Evolutionary conservation across 2,113 vertebrate species (phyloP).

Genomic region (Ammospiza caudacuta): DNA sequence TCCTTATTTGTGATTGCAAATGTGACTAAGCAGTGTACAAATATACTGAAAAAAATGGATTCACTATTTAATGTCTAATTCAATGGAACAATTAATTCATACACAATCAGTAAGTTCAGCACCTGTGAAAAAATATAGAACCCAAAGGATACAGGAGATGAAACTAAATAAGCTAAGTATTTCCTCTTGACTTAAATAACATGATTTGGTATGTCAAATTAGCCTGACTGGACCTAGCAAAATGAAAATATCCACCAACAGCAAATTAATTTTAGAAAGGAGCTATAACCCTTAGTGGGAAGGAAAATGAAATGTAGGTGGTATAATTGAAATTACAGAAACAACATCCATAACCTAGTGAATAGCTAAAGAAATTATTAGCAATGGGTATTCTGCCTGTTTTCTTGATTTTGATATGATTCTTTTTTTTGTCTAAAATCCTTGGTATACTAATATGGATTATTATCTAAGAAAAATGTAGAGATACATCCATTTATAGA

Average conservation of each 20-base stretch:
- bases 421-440: neutral
- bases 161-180: neutral
- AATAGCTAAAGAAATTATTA: neutral
- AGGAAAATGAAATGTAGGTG: neutral
- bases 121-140: neutral
- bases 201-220: neutral
- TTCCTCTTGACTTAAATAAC: neutral
- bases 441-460: neutral
- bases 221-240: neutral
- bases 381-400: neutral
- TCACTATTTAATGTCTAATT: neutral
- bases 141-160: neutral
- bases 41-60: neutral
- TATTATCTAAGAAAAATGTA: neutral
- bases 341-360: neutral
- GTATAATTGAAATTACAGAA: neutral
- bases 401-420: neutral
- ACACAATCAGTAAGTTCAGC: neutral
- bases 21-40: neutral
- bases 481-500: neutral
- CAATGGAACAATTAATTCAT: neutral
- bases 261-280: constrained; percentile 1
- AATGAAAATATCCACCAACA: neutral
- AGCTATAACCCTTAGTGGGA: neutral
- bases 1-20: neutral